phyloP scores from a whole-genome alignment of 2,797 vertebrate genomes.

The Acanthiza pusilla region DNA sequence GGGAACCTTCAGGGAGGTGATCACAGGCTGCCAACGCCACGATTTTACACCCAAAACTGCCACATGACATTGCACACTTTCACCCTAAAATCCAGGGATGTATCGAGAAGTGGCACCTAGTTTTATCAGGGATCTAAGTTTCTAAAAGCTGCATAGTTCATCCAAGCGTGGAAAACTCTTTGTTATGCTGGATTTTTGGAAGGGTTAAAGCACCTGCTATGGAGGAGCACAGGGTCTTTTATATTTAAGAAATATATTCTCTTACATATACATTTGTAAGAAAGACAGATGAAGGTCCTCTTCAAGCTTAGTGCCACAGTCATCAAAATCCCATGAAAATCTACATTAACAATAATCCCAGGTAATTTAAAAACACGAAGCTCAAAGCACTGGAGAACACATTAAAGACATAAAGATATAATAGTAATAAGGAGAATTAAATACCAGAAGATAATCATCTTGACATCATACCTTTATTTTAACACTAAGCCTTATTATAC shows the following conservation, averaged over 20 bases:
- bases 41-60: not conserved
- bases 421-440: not conserved
- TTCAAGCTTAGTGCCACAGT: not conserved
- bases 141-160: not conserved
- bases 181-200: not conserved
- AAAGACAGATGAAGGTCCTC: not conserved
- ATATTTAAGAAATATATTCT: not conserved
- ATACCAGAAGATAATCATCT: not conserved
- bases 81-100: not conserved
- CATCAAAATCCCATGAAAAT: not conserved
- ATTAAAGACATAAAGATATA: not conserved
- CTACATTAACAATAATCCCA: not conserved
- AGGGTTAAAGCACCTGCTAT: not conserved
- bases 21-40: not conserved
- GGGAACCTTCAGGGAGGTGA: not conserved
- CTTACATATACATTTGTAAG: not conserved
- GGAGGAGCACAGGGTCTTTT: not conserved
- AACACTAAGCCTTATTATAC: not conserved
- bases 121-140: not conserved
- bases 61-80: not conserved
- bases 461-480: not conserved
- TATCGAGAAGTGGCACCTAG: not conserved
- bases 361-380: not conserved
- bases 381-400: not conserved
- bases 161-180: not conserved